phyloP scores from a whole-genome alignment of 2,113 vertebrate species.

The Sitta europaea region DNA sequence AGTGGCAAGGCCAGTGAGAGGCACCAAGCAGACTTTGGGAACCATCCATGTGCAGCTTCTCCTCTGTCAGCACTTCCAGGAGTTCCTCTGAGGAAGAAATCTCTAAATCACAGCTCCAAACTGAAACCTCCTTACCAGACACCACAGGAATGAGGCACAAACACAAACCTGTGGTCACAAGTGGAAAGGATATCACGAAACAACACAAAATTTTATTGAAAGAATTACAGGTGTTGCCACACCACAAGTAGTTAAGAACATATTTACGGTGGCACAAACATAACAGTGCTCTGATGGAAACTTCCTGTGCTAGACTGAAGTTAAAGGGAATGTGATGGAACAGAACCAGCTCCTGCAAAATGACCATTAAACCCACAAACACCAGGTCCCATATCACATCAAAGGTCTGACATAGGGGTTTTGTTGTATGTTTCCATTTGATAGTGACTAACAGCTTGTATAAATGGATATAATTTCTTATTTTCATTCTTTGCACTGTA shows the following conservation, averaged over 20 bases:
- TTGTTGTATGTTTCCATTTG: neutral
- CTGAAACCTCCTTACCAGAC: neutral
- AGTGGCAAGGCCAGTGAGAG: neutral
- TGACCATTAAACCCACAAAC: neutral
- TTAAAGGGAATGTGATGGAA: neutral
- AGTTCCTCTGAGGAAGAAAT: neutral
- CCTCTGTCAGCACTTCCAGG: neutral
- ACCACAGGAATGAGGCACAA: rapidly evolving
- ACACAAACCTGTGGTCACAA: neutral
- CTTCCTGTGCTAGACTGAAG: neutral
- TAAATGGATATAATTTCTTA: neutral
- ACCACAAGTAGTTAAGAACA: neutral
- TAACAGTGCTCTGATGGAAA: neutral
- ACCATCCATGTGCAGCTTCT: neutral
- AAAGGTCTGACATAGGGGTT: neutral
- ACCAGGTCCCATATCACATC: neutral
- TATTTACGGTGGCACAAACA: neutral
- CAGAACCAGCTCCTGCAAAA: neutral
- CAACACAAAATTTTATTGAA: neutral
- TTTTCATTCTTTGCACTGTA: neutral
- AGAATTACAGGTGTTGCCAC: neutral
- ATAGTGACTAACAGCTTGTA: neutral
- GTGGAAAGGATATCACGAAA: neutral
- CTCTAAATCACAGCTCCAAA: neutral
- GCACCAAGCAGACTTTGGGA: neutral